These are phyloP conservation scores for Nomada goodeniana DNA, from an alignment of 2,888 invertebrate species.

Conservation along the genomic window DNA sequence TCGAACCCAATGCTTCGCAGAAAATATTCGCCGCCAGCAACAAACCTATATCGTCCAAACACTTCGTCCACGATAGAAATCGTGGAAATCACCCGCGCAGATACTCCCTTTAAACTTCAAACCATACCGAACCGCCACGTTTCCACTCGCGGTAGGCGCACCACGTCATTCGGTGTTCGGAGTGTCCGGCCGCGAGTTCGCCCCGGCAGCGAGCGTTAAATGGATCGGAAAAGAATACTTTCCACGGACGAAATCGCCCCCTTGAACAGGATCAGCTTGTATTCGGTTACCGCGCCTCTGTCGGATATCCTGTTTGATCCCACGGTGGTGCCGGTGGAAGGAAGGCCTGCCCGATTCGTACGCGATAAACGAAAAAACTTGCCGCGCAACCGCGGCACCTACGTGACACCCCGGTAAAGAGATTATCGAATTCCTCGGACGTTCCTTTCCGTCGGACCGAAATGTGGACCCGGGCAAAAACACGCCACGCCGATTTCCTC, in stretches of 20 bases:
- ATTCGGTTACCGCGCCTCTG: constrained; percentile 75
- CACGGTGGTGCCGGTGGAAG: constrained; percentile 68
- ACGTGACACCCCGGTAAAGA: constrained; percentile 74
- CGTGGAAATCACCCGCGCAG: no score
- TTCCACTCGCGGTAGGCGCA: not conserved
- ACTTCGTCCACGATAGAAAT: no score
- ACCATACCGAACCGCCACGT: not conserved
- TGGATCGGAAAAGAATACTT: constrained; percentile 58
- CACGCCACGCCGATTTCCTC: constrained; percentile 54
- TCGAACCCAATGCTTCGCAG: not conserved
- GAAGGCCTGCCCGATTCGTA: constrained; percentile 69
- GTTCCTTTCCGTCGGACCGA: constrained; percentile 42
- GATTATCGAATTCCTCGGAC: constrained; percentile 71
- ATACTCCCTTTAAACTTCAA: not conserved
- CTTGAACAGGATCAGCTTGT: constrained; percentile 66
- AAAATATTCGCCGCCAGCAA: not conserved
- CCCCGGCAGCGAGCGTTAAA: constrained; percentile 51
- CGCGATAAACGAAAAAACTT: constrained; percentile 74
- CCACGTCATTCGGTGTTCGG: not conserved
- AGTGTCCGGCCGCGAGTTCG: constrained; percentile 8
- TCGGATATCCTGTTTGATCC: constrained; percentile 77
- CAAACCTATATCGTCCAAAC: not conserved
- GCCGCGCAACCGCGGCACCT: constrained; percentile 69
- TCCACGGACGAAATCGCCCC: constrained; percentile 57
- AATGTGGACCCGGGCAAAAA: constrained; percentile 49